Evolutionary conservation across 2,888 invertebrate genomes (phyloP), one percentile per base, ranked within the genome.

Genomic region (Philereme vetulata): DNA sequence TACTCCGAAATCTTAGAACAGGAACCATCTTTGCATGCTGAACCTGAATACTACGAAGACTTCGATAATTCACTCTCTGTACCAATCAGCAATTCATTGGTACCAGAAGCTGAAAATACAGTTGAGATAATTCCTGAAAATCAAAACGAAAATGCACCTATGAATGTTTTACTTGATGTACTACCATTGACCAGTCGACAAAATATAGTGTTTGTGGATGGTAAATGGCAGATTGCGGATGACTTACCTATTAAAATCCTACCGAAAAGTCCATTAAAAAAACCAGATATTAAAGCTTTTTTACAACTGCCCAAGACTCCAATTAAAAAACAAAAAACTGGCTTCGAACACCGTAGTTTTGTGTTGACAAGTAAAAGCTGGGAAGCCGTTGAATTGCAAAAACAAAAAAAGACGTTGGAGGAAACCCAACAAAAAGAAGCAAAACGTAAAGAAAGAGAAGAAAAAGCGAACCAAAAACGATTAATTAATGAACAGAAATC

Each of bases 401-500:
- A 68, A 65, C 63, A 68, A 64, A 65, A 67, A 67, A 65, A 67
- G 61, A 65, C 61, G 63, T 59, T 65, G 58, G 65, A 67, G 63
- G 63, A 67, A 54, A 64, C 64, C 59, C 62, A 42, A 42, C 9
- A 42, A 42, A 42, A n/a, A 42, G 42, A 42, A 42, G 42, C 7
- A 42, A 42, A 42, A 42, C 9, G n/a, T n/a, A n/a, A n/a, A n/a
- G n/a, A n/a, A n/a, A n/a, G n/a, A n/a, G n/a, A n/a, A n/a, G n/a
- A n/a, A n/a, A n/a, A n/a, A n/a, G n/a, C n/a, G n/a, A n/a, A n/a
- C n/a, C n/a, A n/a, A n/a, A n/a, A n/a, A n/a, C n/a, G n/a, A n/a
- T n/a, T 42, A 42, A 42, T 42, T 42, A 42, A 42, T 42, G 42
- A 42, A 42, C 42, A 42, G 42, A 42, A 42, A 42, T 42, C 5